Evolutionary conservation across 2,888 invertebrate genomes (phyloP), one percentile per base, ranked within the genome.

Genomic region (Lasioglossum calceatum): DNA sequence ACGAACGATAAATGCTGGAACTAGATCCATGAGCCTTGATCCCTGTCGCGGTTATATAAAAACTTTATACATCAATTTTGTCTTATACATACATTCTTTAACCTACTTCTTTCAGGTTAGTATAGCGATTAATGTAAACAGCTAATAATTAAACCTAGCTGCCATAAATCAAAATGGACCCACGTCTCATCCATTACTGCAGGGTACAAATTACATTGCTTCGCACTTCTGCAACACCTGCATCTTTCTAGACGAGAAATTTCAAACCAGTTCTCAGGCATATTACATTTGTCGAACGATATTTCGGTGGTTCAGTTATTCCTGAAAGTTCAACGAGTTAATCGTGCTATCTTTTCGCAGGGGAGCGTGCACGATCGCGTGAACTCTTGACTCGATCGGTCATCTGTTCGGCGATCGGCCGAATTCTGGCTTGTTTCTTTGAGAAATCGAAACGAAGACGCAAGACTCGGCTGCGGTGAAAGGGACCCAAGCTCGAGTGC

Each of bases 381-480:
- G 42, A 80, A 80, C 32, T 61, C 14, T 32, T n/a, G 19, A 36
- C 42, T n/a, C 8, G 58, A 61, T 67, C n/a, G 72, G 19, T 73
- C 61, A 27, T 72, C 64, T 58, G 36, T 23, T 32, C 27, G 32
- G 19, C 23, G 73, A 32, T 74, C 54, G 32, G 23, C 8, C 61
- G 36, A 85, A 83, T 64, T 36, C 70, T 70, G 14, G 76, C 50
- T 44, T 70, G 79, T 82, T 85, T 81, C 71, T 84, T 77, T 72
- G 82, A 73, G 67, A 81, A 83, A 70, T 80, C 79, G 44, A 84
- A 58, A 75, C 74, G 85, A 91, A 81, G 87, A 90, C 77, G 77
- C 80, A 84, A 84, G 82, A 78, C 78, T 87, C 73, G 58, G 64
- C 74, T 84, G 84, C 87, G 92, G 93, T 93, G 93, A 93, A 93